Evolutionary conservation across 2,888 invertebrate genomes (phyloP), one percentile per base, ranked within the genome.

Genomic region (Eristalinus aeneus): DNA sequence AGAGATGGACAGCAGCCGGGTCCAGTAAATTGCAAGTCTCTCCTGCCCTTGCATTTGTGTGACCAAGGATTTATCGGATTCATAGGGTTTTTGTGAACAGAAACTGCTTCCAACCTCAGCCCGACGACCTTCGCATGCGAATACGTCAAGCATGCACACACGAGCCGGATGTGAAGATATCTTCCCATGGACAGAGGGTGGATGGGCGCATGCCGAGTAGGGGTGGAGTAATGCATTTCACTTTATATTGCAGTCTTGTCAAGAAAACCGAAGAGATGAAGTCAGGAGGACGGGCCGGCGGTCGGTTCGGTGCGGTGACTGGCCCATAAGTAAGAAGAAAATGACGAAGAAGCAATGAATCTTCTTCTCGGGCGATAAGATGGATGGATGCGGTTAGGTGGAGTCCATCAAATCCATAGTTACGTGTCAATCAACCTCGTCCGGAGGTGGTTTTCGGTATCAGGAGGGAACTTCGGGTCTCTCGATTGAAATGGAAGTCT

Each of bases 341-440:
- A 77, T 36, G 69, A 81, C 54, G 73, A 86, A 77, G 77, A 74
- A 77, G 86, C 69, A 74, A 77, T 86, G 74, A 77, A 86, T 86
- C 65, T 86, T 81, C 77, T 86, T 56, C 56, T 32, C 65, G 68
- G 69, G 73, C 54, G 64, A 22, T 68, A 46, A 67, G 74, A 74
- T 75, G 64, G 77, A 81, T 81, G 39, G 69, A 80, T 81, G 73
- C 60, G 81, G 77, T 81, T 73, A 64, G 54, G 46, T 27, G 22
- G 74, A 74, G 81, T 86, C 77, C 77, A 81, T 86, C 81, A 86
- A 81, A 81, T 74, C 74, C 77, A 81, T 74, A 81, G 86, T 81
- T 74, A 81, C 81, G 65, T 81, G 86, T 86, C 86, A 81, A 86
- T 86, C 81, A 86, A 86, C 71, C 58, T 46, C 54, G 53, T 16